A percentile compares a stretch with the other conserved stretches of the same genome.
Conservation (phyloP, 2,797 vertebrate species). For the Amphiprion clarkii region DNA sequence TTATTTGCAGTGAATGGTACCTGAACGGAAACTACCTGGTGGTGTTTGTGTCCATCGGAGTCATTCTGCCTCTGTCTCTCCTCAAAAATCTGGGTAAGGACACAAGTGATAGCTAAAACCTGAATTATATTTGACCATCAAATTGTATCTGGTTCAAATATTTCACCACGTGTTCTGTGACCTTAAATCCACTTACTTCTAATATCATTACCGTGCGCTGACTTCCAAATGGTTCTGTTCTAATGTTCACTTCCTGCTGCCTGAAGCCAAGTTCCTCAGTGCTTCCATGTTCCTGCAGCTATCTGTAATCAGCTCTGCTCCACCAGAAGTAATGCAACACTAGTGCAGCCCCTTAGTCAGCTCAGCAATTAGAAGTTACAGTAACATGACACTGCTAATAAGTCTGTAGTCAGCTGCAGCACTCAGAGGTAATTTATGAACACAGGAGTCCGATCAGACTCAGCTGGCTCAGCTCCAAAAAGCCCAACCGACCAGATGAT, state of each 20-base stretch:
- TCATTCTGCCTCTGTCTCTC: conserved; percentile 95
- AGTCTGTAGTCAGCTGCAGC: conserved; percentile 26
- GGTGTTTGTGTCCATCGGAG: conserved; percentile 91
- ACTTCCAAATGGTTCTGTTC: not conserved
- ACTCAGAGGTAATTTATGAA: conserved; percentile 37
- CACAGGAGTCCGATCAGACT: not conserved
- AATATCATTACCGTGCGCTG: not conserved
- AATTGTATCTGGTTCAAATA: no score
- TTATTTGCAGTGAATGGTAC: conserved; percentile 93
- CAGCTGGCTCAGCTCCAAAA: conserved; percentile 1
- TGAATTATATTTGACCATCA: no score
- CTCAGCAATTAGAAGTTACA: conserved; percentile 26
- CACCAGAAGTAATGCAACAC: conserved; percentile 34
- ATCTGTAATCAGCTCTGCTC: conserved; percentile 6
- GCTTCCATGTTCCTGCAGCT: conserved; percentile 31
- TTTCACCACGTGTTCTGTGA: no score
- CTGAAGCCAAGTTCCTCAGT: not conserved
- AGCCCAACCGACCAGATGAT: not conserved
- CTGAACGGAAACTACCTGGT: conserved; percentile 96
- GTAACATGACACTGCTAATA: conserved; percentile 46
- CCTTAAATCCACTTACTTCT: not conserved
- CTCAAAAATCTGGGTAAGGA: conserved; percentile 95
- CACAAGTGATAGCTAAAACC: not conserved
- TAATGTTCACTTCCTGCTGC: conserved; percentile 2
- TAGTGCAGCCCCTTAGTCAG: conserved; percentile 39